Conservation (phyloP, 2,113 vertebrate genomes). For the Cathartes aura region DNA sequence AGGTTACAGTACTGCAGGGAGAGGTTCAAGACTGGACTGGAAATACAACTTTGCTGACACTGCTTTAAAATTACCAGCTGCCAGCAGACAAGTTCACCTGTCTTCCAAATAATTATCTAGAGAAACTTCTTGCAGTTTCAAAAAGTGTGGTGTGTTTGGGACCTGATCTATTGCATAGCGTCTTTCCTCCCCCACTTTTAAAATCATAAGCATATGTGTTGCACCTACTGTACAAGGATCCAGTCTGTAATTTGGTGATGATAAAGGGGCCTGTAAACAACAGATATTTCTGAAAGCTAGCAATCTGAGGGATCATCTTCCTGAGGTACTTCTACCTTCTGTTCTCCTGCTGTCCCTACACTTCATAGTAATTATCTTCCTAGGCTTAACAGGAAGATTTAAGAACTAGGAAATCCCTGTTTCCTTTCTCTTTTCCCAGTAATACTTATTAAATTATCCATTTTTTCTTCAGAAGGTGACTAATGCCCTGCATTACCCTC, state of each 20-base stretch:
- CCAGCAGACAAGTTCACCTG: neutral
- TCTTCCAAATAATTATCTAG: neutral
- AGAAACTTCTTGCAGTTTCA: neutral
- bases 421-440: neutral
- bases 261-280: neutral
- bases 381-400: neutral
- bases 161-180: neutral
- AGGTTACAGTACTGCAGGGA: neutral
- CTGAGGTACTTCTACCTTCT: neutral
- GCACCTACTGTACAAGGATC: neutral
- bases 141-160: neutral
- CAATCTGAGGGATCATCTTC: neutral
- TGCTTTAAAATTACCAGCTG: neutral
- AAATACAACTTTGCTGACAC: neutral
- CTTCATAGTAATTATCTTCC: neutral
- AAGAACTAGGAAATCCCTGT: neutral
- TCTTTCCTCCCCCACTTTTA: neutral
- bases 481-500: neutral
- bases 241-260: neutral
- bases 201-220: neutral
- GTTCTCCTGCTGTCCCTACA: neutral
- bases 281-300: neutral
- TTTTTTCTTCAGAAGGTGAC: neutral
- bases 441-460: neutral
- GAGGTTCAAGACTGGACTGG: neutral